Percentiles rank a stretch among this genome's conserved stretches.
phyloP scores from a whole-genome alignment of 2,113 vertebrate species.

The Syngnathus scovelli region DNA sequence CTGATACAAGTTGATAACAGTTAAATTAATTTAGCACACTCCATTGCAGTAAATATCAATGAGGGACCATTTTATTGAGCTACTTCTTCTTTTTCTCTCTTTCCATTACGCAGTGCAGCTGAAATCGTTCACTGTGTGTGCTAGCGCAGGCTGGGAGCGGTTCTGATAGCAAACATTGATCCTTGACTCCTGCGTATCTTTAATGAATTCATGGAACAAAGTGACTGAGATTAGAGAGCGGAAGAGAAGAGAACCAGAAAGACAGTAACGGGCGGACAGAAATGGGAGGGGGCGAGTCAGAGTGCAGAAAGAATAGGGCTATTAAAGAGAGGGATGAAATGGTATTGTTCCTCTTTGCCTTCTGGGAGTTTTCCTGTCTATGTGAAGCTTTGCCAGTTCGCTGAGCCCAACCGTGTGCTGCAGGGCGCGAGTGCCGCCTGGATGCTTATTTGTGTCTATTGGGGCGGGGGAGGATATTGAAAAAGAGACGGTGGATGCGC shows the following conservation, averaged over 20 bases:
- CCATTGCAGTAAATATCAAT: conserved; percentile 13
- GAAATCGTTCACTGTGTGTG: conserved; percentile 45
- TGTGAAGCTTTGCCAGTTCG: conserved; percentile 62
- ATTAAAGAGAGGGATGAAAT: conserved; percentile 65
- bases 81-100: conserved; percentile 10
- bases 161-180: conserved; percentile 56
- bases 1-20: conserved; percentile 8
- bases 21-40: conserved; percentile 15
- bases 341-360: conserved; percentile 57
- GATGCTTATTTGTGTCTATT: conserved; percentile 32
- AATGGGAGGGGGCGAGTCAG: conserved; percentile 6
- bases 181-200: conserved; percentile 44
- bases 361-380: conserved; percentile 56
- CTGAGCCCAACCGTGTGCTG: conserved; percentile 49
- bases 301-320: conserved; percentile 46
- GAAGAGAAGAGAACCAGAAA: conserved; percentile 24
- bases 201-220: conserved; percentile 66
- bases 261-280: conserved; percentile 33
- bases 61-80: conserved; percentile 11
- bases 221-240: conserved; percentile 50
- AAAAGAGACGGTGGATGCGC: conserved; percentile 21
- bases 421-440: conserved; percentile 5
- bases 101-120: conserved; percentile 38
- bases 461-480: conserved; percentile 9
- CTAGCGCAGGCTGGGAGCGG: conserved; percentile 50